These are phyloP conservation scores for Ochropacha duplaris DNA, from an alignment of 2,888 invertebrate species.

Conservation along the genomic window DNA sequence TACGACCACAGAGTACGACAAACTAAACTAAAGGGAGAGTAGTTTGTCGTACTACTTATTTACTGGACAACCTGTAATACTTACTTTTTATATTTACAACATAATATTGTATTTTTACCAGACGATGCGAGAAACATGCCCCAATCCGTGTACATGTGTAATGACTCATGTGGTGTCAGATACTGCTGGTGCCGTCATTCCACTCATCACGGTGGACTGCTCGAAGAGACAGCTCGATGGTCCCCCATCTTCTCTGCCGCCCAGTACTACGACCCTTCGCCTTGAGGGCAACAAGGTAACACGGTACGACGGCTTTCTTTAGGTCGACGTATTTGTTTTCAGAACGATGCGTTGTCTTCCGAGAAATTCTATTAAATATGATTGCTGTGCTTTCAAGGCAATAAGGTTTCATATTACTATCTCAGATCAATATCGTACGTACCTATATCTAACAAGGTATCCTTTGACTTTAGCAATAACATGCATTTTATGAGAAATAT, in stretches of 20 bases:
- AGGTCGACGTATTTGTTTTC: not conserved
- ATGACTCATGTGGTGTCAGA: constrained; percentile 85
- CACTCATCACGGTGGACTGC: constrained; percentile 88
- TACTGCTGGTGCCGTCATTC: constrained; percentile 73
- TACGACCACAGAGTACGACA: too few species aligned
- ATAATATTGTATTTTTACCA: constrained; percentile 31
- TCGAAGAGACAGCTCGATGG: constrained; percentile 78
- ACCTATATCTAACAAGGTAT: not conserved
- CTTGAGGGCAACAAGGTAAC: constrained; percentile 86
- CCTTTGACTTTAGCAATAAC: too few species aligned
- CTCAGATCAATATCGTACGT: not conserved
- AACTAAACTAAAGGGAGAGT: too few species aligned
- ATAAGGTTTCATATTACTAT: not conserved
- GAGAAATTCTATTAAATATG: not conserved
- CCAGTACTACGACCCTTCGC: constrained; percentile 85
- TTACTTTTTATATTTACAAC: too few species aligned
- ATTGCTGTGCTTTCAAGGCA: not conserved
- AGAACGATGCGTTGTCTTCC: not conserved
- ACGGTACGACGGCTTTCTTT: constrained; percentile 34
- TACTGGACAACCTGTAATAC: too few species aligned
- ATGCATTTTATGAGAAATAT: too few species aligned
- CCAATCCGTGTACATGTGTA: constrained; percentile 83
- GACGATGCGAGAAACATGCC: constrained; percentile 84
- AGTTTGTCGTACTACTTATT: too few species aligned
- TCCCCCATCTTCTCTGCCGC: constrained; percentile 85